A percentile compares a stretch with the other conserved stretches of the same genome.
Evolutionary conservation across 2,113 vertebrate genomes (phyloP).

Genomic region (Oophaga pumilio): DNA sequence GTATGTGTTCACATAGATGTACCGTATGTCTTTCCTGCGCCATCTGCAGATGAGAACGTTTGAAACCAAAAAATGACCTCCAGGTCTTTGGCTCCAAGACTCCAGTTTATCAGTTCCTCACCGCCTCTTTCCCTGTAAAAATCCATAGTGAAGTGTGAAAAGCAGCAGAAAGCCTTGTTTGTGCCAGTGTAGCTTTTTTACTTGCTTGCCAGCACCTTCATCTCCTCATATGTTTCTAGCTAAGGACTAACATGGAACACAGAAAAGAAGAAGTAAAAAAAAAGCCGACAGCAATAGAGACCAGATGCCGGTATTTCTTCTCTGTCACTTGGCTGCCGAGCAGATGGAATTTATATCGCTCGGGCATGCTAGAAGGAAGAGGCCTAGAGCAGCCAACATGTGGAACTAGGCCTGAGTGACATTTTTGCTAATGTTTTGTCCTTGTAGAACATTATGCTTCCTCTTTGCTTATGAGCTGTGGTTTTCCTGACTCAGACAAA

Average conservation of each 20-base stretch:
- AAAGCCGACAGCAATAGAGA: constrained; percentile 88
- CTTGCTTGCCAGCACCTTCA: constrained; percentile 80
- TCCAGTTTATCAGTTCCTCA: constrained; percentile 74
- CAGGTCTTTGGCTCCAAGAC: constrained; percentile 71
- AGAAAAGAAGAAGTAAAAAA: constrained; percentile 59
- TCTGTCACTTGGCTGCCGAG: constrained; percentile 92
- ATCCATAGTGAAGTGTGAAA: constrained; percentile 80
- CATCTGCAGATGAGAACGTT: constrained; percentile 65
- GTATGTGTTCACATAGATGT: constrained; percentile 42
- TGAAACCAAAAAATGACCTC: constrained; percentile 72
- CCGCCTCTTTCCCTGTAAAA: constrained; percentile 73
- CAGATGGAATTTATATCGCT: constrained; percentile 98
- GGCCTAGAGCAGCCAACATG: constrained; percentile 88
- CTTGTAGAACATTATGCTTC: constrained; percentile 99
- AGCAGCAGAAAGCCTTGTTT: constrained; percentile 79
- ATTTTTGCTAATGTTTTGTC: constrained; percentile 99
- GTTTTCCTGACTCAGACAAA: constrained; percentile 97
- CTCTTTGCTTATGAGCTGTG: constrained; percentile 96
- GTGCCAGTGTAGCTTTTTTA: constrained; percentile 81
- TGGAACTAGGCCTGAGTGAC: constrained; percentile 96
- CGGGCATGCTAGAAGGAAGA: constrained; percentile 85
- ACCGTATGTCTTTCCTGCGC: constrained; percentile 67
- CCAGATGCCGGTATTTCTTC: constrained; percentile 92
- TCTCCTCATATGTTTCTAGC: constrained; percentile 88
- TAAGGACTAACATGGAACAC: constrained; percentile 87